Conservation (phyloP, 2,113 vertebrate genomes). For the Puma concolor region DNA sequence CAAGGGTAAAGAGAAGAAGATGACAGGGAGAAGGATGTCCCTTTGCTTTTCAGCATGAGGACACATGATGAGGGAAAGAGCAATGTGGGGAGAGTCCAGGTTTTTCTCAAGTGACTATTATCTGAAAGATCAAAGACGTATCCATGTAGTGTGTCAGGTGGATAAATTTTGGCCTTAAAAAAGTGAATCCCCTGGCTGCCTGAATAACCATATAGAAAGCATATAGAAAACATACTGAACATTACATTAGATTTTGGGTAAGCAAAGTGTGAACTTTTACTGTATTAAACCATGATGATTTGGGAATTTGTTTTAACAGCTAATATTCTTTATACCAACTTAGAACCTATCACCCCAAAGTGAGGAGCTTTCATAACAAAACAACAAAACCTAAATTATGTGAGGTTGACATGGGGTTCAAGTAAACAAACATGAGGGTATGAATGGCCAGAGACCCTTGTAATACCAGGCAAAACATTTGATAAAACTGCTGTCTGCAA, state of each 20-base stretch:
- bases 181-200: not conserved
- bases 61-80: not conserved
- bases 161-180: not conserved
- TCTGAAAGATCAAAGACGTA: not conserved
- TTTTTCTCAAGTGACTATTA: not conserved
- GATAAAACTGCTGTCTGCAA: not conserved
- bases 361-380: not conserved
- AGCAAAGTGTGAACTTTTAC: not conserved
- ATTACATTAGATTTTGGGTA: not conserved
- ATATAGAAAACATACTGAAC: not conserved
- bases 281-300: not conserved
- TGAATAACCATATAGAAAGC: not conserved
- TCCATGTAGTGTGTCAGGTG: not conserved
- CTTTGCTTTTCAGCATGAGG: not conserved
- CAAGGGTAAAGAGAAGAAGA: not conserved
- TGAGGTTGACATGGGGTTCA: not conserved
- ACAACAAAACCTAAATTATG: not conserved
- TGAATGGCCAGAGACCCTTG: not conserved
- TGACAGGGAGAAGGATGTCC: not conserved
- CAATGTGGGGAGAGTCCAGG: not conserved
- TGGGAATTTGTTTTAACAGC: not conserved
- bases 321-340: not conserved
- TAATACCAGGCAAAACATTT: not conserved
- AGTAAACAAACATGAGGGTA: not conserved
- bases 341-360: not conserved